Base-by-base conservation (phyloP, 2,888 invertebrate genomes). In the Cerceris rybyensis region DNA sequence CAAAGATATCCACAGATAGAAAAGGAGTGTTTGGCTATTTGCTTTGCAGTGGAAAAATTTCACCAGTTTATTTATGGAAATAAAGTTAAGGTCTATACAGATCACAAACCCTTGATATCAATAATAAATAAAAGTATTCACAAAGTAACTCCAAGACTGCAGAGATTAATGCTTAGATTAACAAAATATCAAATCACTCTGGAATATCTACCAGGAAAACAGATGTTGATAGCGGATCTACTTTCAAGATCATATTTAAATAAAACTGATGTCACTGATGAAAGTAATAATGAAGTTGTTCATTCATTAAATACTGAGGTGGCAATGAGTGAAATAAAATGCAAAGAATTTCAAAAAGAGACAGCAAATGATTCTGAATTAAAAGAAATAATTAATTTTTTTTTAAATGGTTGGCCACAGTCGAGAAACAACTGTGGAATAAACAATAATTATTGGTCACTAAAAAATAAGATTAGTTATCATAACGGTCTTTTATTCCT, bases 1-100 rank as follows among this genome's bases (percentile, higher is more conserved):
- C 80, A 86, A 74, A 89, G 86, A 50, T 91, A 89, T 81, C 84
- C 90, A 6, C 91, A 93, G 83, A 91, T 93, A 7, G 91, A 92
- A 82, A 92, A 92, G 75, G 90, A 92, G 78, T 70, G 90, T 4
- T 78, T 92, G 59, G 90, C 90, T 41, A 87, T 90, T 11, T 86
- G 86, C 6, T 89, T 88, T 78, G 88, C 89, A 6, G 86, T 85
- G 54, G 78, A 86, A 70, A 90, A 90, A 77, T 92, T 91, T 82
- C 88, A 90, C 81, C 86, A 86, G 52, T 89, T 83, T 80, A 79
- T 88, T 6, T 87, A 85, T 84, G 88, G 88, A 5, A 60, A 81
- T 14, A 67, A 86, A 73, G 75, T 87, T 52, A 80, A 64, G 17
- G 78, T 87, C 11, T 57, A 87, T 64, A 89, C 87, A 65, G 88